A percentile compares a stretch with the other conserved stretches of the same genome.
These are phyloP conservation scores for Uromys caudimaculatus DNA, from an alignment of 2,797 vertebrate genomes.

Conservation along the genomic window DNA sequence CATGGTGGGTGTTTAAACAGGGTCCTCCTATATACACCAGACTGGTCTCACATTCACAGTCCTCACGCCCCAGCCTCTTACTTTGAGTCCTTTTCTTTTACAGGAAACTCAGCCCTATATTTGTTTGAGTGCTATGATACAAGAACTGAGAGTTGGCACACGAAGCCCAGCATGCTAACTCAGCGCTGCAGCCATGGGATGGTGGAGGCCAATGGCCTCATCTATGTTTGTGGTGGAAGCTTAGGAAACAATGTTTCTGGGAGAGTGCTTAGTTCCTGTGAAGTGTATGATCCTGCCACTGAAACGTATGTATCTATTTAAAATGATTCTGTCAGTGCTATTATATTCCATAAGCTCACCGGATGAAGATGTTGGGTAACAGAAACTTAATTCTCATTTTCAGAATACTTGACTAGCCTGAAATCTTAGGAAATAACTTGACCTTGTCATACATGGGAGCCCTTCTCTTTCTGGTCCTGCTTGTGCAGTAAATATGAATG, in stretches of 20 bases:
- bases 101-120: constrained; percentile 96
- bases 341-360: background rate
- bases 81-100: constrained; percentile 47
- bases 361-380: background rate
- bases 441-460: background rate
- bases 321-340: constrained; percentile 17
- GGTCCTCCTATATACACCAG: background rate
- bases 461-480: constrained; percentile 5
- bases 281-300: constrained; percentile 96
- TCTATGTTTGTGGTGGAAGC: constrained; percentile 98
- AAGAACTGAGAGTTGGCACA: constrained; percentile 97
- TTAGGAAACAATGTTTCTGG: constrained; percentile 97
- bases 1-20: background rate
- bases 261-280: constrained; percentile 96
- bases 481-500: background rate
- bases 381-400: background rate
- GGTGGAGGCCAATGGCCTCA: constrained; percentile 95
- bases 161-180: constrained; percentile 96
- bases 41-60: background rate
- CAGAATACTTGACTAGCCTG: background rate
- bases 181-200: constrained; percentile 97
- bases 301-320: constrained; percentile 92
- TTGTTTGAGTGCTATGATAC: constrained; percentile 99
- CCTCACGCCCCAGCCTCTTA: background rate
- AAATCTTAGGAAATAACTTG: constrained; percentile 14